These are phyloP conservation scores for Eristalis arbustorum DNA, from an alignment of 2,888 invertebrate genomes.

Conservation along the genomic window DNA sequence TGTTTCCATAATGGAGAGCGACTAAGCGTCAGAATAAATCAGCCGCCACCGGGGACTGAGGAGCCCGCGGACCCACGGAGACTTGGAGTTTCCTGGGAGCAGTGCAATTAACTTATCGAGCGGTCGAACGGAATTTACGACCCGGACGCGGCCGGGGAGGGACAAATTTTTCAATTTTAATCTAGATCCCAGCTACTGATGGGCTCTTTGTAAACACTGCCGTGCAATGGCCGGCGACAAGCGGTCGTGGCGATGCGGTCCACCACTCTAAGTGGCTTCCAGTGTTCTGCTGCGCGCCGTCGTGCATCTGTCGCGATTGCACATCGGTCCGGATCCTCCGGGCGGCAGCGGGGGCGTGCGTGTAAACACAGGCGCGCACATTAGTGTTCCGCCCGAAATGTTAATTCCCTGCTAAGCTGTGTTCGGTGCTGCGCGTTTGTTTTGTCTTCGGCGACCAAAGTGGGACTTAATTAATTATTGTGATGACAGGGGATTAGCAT, in stretches of 20 bases:
- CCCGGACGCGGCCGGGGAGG: neutral
- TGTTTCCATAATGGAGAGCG: slow-evolving; percentile 46
- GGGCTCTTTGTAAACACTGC: slow-evolving; percentile 24
- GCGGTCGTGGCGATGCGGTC: neutral
- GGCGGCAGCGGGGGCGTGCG: neutral
- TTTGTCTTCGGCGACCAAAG: neutral
- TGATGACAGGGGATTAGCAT: slow-evolving; percentile 62
- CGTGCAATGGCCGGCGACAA: slow-evolving; percentile 11
- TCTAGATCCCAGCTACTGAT: slow-evolving; percentile 31
- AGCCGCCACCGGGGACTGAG: slow-evolving; percentile 1
- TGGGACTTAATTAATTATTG: slow-evolving; percentile 51
- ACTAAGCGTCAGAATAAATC: slow-evolving; percentile 44
- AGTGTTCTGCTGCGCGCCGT: slow-evolving; percentile 22
- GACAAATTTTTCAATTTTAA: slow-evolving; percentile 25
- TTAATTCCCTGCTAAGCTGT: slow-evolving; percentile 15
- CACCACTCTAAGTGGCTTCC: slow-evolving; percentile 35
- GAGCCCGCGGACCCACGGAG: neutral
- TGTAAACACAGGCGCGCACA: slow-evolving; percentile 10
- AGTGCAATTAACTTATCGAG: slow-evolving; percentile 42
- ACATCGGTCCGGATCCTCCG: neutral
- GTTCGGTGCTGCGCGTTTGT: slow-evolving; percentile 19
- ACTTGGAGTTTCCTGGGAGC: neutral
- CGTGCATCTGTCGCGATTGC: neutral
- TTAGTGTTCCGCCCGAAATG: slow-evolving; percentile 29
- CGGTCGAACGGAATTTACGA: slow-evolving; percentile 26